phyloP scores from a whole-genome alignment of 1,140 invertebrate species.

The Eriocheir sinensis region DNA sequence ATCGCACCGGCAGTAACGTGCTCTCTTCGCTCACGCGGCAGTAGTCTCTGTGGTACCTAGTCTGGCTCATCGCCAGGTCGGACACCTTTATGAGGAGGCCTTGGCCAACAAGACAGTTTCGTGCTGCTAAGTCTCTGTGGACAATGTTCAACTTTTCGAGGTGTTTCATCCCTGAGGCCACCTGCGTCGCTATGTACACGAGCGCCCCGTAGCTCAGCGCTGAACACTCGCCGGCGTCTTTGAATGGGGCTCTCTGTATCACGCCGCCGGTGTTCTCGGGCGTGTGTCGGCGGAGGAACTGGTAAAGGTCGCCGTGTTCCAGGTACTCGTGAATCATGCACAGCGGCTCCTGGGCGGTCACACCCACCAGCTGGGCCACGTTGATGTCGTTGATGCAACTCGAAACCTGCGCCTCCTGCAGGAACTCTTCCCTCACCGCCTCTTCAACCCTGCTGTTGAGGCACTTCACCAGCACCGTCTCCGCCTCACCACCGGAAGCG shows the following conservation, averaged over 20 bases:
- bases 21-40: conserved; percentile 90
- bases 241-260: background rate
- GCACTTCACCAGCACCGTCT: conserved; percentile 52
- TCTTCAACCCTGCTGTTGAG: conserved; percentile 49
- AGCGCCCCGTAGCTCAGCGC: conserved; percentile 38
- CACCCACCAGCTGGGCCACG: conserved; percentile 92
- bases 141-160: conserved; percentile 83
- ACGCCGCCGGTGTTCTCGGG: conserved; percentile 77
- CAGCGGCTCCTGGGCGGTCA: conserved; percentile 89
- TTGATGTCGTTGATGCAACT: conserved; percentile 82
- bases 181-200: conserved; percentile 80
- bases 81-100: conserved; percentile 93
- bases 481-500: background rate
- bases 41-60: conserved; percentile 91
- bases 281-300: conserved; percentile 83
- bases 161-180: conserved; percentile 80
- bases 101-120: conserved; percentile 95
- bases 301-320: conserved; percentile 88
- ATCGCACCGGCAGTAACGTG: conserved; percentile 89
- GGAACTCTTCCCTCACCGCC: conserved; percentile 50
- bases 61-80: conserved; percentile 94
- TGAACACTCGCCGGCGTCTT: background rate
- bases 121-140: conserved; percentile 96
- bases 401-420: conserved; percentile 26
- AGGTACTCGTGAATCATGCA: conserved; percentile 87